Percentiles rank a stretch among this genome's conserved stretches.
These are phyloP conservation scores for Sminthurinus aureus DNA, from an alignment of 2,888 invertebrate genomes.

Conservation along the genomic window DNA sequence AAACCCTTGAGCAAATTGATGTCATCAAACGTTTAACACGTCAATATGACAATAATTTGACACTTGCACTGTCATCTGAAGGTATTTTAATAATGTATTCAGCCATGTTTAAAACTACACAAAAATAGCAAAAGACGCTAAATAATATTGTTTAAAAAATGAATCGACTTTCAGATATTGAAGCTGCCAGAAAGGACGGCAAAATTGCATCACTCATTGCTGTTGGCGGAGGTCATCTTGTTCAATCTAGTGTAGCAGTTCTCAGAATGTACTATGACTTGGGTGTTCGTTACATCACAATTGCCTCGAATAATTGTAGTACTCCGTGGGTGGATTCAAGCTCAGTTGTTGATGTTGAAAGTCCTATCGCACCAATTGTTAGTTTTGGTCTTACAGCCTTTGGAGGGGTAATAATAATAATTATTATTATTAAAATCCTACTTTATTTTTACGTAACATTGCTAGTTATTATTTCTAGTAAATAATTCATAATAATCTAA, in stretches of 20 bases:
- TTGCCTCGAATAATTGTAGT: background rate
- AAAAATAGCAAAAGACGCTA: too few species aligned
- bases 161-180: background rate
- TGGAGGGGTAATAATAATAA: background rate
- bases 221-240: background rate
- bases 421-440: too few species aligned
- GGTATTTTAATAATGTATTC: conserved; percentile 19
- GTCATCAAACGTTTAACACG: conserved; percentile 61
- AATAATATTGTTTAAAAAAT: background rate
- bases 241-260: background rate
- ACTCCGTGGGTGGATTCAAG: conserved; percentile 5
- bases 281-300: background rate
- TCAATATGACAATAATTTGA: conserved; percentile 61
- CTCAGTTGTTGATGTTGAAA: background rate
- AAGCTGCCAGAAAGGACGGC: background rate
- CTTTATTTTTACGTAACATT: too few species aligned
- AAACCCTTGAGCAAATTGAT: conserved; percentile 63
- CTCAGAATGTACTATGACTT: conserved; percentile 8
- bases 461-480: too few species aligned
- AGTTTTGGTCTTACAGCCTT: background rate
- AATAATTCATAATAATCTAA: too few species aligned
- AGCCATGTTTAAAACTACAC: too few species aligned
- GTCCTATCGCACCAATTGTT: background rate
- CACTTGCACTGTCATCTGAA: conserved; percentile 44
- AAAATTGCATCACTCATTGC: conserved; percentile 19